Conservation (phyloP, 2,888 invertebrate genomes). For the Notodonta ziczac region DNA sequence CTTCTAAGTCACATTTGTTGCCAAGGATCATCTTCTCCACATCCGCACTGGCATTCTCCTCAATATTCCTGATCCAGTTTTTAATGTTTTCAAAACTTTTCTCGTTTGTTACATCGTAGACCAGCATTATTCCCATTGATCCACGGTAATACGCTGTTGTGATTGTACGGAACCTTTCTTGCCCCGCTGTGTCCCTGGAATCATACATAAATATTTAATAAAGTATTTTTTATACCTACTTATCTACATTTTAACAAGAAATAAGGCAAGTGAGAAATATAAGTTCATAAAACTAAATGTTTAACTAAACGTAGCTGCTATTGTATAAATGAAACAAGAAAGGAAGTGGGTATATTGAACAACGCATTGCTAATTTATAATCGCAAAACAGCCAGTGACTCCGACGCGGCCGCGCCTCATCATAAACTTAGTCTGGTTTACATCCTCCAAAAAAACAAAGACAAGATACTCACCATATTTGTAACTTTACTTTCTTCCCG, state of each 20-base stretch:
- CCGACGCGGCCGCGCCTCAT: conserved; percentile 24
- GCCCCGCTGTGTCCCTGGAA: conserved; percentile 98
- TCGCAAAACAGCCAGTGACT: conserved; percentile 20
- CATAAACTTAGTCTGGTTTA: conserved; percentile 1
- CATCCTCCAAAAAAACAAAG: conserved; percentile 4
- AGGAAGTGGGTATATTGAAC: conserved; percentile 37
- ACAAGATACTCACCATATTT: conserved; percentile 94
- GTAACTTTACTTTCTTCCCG: conserved; percentile 99
- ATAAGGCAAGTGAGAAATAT: too few relatives aligned
- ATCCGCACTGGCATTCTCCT: conserved; percentile 99
- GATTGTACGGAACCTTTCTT: conserved; percentile 99
- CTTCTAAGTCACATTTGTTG: conserved; percentile 99
- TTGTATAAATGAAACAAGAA: conserved; percentile 33
- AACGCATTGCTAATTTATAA: conserved; percentile 31
- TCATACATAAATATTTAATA: conserved; percentile 9
- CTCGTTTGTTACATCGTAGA: conserved; percentile 99
- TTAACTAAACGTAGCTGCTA: conserved; percentile 12
- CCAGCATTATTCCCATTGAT: conserved; percentile 99
- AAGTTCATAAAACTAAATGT: conserved; percentile 4
- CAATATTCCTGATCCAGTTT: conserved; percentile 99
- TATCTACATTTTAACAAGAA: too few relatives aligned
- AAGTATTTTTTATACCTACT: not conserved
- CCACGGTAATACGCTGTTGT: conserved; percentile 99
- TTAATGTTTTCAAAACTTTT: conserved; percentile 99
- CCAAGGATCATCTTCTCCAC: conserved; percentile 99